These are phyloP conservation scores for Drosophila rellima DNA, from an alignment of 2,888 invertebrate genomes.

Conservation along the genomic window DNA sequence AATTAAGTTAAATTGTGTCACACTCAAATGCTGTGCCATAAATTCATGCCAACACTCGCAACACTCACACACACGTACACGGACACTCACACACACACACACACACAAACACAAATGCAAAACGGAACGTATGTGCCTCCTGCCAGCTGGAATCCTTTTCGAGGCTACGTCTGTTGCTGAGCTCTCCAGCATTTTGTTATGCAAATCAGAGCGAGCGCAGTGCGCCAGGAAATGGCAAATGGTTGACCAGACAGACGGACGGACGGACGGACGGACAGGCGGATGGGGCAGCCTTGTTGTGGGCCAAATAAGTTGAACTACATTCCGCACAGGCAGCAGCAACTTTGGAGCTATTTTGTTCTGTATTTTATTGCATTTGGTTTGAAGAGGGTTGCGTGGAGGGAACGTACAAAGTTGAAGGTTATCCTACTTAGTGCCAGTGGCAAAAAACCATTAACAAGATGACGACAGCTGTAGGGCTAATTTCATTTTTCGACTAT, in stretches of 20 bases:
- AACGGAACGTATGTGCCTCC: slow-evolving; percentile 53
- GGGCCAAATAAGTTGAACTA: slow-evolving; percentile 75
- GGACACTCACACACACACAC: slow-evolving; percentile 43
- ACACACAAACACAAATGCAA: slow-evolving; percentile 38
- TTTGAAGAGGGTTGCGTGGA: neutral
- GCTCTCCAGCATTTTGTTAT: slow-evolving; percentile 76
- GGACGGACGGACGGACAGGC: neutral
- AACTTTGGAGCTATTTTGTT: slow-evolving; percentile 36
- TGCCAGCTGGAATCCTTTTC: slow-evolving; percentile 45
- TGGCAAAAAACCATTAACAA: slow-evolving; percentile 52
- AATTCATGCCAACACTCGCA: slow-evolving; percentile 68
- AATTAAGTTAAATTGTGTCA: slow-evolving; percentile 84
- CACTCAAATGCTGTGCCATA: slow-evolving; percentile 82
- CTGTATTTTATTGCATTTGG: slow-evolving; percentile 75
- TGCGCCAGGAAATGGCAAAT: slow-evolving; percentile 75
- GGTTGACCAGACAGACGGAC: slow-evolving; percentile 28
- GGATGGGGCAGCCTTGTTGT: slow-evolving; percentile 31
- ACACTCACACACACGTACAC: slow-evolving; percentile 40
- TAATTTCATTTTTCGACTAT: slow-evolving; percentile 42
- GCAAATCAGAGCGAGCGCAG: slow-evolving; percentile 77
- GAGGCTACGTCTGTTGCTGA: slow-evolving; percentile 42
- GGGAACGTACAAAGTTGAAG: slow-evolving; percentile 27
- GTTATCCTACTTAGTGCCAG: slow-evolving; percentile 18
- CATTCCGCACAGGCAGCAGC: slow-evolving; percentile 57
- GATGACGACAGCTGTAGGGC: slow-evolving; percentile 58